Evolutionary conservation across 2,888 invertebrate species (phyloP).

Genomic region (Drosophila mayaguana): DNA sequence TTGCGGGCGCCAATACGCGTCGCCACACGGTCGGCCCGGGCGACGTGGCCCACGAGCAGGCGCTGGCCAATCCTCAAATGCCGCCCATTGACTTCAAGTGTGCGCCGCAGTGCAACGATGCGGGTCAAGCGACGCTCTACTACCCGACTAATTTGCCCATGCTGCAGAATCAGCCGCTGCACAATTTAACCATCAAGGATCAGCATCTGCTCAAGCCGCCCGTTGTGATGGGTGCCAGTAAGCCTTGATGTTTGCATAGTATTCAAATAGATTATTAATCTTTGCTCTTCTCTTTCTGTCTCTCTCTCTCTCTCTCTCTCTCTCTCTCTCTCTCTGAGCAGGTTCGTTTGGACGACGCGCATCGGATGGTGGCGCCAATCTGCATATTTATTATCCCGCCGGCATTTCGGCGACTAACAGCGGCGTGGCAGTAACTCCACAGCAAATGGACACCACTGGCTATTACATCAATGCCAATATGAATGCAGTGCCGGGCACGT

Average conservation of each 20-base stretch:
- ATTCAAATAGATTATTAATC: background rate
- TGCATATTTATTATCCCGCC: conserved; percentile 89
- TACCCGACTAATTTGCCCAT: conserved; percentile 93
- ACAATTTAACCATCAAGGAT: conserved; percentile 95
- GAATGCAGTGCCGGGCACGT: conserved; percentile 46
- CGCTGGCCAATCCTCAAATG: conserved; percentile 85
- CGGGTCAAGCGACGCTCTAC: conserved; percentile 86
- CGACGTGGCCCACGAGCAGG: conserved; percentile 94
- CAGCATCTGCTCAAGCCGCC: conserved; percentile 98
- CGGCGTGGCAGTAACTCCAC: conserved; percentile 53
- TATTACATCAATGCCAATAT: conserved; percentile 75
- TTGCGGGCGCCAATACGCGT: conserved; percentile 87
- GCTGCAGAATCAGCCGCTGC: conserved; percentile 92
- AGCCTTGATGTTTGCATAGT: conserved; percentile 69
- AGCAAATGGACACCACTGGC: conserved; percentile 68
- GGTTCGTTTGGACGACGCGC: conserved; percentile 95
- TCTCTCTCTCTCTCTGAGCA: background rate
- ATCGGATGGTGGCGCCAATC: conserved; percentile 97
- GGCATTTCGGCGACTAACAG: conserved; percentile 82
- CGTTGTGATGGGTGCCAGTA: conserved; percentile 93
- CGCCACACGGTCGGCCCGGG: conserved; percentile 97
- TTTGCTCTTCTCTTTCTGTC: no score
- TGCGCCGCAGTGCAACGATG: conserved; percentile 70
- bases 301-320: background rate
- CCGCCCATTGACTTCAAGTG: conserved; percentile 84